Evolutionary conservation across 2,113 vertebrate genomes (phyloP).

Genomic region (Oryzias javanicus): DNA sequence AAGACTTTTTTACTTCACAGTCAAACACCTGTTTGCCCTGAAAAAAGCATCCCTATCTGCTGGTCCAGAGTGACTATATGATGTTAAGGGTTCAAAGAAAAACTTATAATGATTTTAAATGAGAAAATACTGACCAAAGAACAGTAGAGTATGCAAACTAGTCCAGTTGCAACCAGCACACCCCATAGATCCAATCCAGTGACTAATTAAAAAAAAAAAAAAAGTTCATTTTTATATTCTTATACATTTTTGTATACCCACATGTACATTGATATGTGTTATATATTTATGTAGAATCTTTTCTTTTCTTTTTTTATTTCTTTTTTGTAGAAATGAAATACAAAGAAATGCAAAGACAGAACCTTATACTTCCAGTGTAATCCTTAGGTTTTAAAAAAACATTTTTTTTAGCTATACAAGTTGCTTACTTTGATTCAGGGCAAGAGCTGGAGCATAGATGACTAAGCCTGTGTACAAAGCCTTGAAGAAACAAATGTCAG

Average conservation of each 20-base stretch:
- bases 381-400: background rate
- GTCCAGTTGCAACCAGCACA: constrained; percentile 79
- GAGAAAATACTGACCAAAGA: constrained; percentile 73
- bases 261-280: too few species aligned
- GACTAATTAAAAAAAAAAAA: constrained; percentile 58
- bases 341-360: too few species aligned
- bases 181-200: constrained; percentile 82
- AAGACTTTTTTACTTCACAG: too few species aligned
- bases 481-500: constrained; percentile 50
- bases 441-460: constrained; percentile 82
- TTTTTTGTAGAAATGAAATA: too few species aligned
- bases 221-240: background rate
- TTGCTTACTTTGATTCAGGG: constrained; percentile 81
- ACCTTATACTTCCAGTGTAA: too few species aligned
- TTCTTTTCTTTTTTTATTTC: too few species aligned
- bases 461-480: constrained; percentile 80
- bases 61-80: too few species aligned
- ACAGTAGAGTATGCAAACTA: constrained; percentile 81
- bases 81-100: too few species aligned
- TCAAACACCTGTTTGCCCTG: too few species aligned
- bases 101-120: background rate
- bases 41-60: too few species aligned
- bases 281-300: too few species aligned
- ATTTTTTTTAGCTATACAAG: background rate
- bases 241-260: too few species aligned